A percentile compares a stretch with the other conserved stretches of the same genome.
Conservation (phyloP, 1,140 invertebrate species). For the Drosophila miranda region DNA sequence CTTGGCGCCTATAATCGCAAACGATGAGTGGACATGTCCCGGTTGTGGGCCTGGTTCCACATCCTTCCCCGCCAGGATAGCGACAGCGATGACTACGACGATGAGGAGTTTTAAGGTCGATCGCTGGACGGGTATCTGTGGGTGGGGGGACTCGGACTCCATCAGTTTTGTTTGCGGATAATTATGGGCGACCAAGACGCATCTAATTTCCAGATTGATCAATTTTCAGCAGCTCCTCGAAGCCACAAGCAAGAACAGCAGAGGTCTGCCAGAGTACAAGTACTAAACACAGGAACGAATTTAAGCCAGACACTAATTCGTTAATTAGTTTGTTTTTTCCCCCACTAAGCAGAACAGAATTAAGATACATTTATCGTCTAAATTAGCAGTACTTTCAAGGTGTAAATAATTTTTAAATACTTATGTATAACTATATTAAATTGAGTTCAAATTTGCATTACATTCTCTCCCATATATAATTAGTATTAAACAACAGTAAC, state of each 20-base stretch:
- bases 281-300: constrained; percentile 63
- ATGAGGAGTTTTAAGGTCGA: constrained; percentile 46
- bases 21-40: constrained; percentile 70
- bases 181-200: constrained; percentile 68
- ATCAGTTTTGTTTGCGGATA: constrained; percentile 60
- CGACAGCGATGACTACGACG: constrained; percentile 49
- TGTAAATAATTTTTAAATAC: constrained; percentile 75
- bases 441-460: constrained; percentile 73
- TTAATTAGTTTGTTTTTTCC: constrained; percentile 52
- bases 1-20: constrained; percentile 79
- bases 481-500: constrained; percentile 43
- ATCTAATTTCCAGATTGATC: constrained; percentile 47
- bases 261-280: constrained; percentile 48
- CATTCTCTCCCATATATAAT: constrained; percentile 49
- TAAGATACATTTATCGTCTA: constrained; percentile 50
- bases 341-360: constrained; percentile 38
- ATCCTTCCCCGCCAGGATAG: constrained; percentile 55
- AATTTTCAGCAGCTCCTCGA: constrained; percentile 31
- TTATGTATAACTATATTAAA: constrained; percentile 62
- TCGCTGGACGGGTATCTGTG: constrained; percentile 3
- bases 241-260: not conserved
- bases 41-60: constrained; percentile 56
- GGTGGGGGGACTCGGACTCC: constrained; percentile 20
- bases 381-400: constrained; percentile 61
- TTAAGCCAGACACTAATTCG: constrained; percentile 49